Conservation (phyloP, 2,888 invertebrate genomes). For the Drosophila mayaguana region DNA sequence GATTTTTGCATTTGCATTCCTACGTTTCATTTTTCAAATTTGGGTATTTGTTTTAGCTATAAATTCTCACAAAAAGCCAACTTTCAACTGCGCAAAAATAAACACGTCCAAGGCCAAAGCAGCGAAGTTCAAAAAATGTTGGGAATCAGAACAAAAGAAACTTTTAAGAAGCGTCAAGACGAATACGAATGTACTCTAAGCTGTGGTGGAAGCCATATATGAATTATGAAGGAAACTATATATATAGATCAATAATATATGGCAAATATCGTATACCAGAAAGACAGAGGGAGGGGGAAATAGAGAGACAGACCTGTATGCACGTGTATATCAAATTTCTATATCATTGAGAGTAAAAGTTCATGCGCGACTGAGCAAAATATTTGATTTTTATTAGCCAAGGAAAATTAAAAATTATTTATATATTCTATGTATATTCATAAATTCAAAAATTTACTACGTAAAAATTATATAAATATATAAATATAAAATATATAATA, state of each 20-base stretch:
- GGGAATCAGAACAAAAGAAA: neutral
- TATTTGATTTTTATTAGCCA: no score
- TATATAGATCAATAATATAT: no score
- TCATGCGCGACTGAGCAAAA: no score
- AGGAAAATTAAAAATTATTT: no score
- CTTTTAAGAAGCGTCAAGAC: neutral
- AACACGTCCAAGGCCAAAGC: conserved; percentile 13
- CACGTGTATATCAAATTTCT: no score
- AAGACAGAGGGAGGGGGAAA: neutral
- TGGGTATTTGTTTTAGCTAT: neutral
- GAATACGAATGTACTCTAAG: conserved; percentile 1
- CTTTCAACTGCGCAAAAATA: conserved; percentile 46
- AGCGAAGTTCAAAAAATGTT: conserved; percentile 1
- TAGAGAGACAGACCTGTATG: neutral
- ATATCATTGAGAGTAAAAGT: no score
- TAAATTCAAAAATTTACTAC: no score
- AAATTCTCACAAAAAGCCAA: conserved; percentile 23
- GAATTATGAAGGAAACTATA: neutral
- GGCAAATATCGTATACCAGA: neutral
- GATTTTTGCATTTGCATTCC: neutral
- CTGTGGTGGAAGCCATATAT: conserved; percentile 2
- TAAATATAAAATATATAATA: no score
- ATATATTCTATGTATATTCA: no score
- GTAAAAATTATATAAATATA: no score
- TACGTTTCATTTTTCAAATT: conserved; percentile 12